These are phyloP conservation scores for Syrista parreyssii DNA, from an alignment of 2,888 invertebrate species.

Conservation along the genomic window DNA sequence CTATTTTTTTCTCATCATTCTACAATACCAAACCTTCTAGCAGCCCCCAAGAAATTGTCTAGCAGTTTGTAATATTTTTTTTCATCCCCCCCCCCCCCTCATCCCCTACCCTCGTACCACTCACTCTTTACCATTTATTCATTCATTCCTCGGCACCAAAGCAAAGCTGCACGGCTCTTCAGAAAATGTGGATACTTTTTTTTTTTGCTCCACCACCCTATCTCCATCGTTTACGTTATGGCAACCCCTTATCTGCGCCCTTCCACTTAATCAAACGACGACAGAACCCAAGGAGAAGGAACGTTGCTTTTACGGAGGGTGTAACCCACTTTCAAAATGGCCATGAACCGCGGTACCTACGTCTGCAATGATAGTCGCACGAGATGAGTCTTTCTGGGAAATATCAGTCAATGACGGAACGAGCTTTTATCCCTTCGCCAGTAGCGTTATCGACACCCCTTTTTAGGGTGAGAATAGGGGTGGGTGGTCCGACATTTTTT, in stretches of 20 bases:
- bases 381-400: background rate
- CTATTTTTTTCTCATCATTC: background rate
- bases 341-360: background rate
- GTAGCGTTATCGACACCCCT: background rate
- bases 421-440: background rate
- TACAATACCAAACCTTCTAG: background rate
- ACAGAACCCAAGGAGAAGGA: slow-evolving; percentile 2
- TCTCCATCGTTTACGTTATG: slow-evolving; percentile 35
- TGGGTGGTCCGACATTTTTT: background rate
- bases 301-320: slow-evolving; percentile 3
- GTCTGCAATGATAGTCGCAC: background rate
- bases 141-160: slow-evolving; percentile 20
- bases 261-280: slow-evolving; percentile 32
- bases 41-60: background rate
- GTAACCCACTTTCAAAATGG: background rate
- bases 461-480: background rate
- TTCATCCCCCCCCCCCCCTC: background rate
- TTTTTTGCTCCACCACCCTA: slow-evolving; percentile 28
- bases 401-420: background rate
- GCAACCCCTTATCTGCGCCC: slow-evolving; percentile 34
- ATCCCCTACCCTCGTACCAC: background rate
- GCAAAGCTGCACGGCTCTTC: slow-evolving; percentile 4
- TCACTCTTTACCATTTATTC: background rate
- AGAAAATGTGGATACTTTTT: slow-evolving; percentile 19
- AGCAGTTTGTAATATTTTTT: background rate